Conservation (phyloP, 2,888 invertebrate genomes). For the Mythimna vitellina region DNA sequence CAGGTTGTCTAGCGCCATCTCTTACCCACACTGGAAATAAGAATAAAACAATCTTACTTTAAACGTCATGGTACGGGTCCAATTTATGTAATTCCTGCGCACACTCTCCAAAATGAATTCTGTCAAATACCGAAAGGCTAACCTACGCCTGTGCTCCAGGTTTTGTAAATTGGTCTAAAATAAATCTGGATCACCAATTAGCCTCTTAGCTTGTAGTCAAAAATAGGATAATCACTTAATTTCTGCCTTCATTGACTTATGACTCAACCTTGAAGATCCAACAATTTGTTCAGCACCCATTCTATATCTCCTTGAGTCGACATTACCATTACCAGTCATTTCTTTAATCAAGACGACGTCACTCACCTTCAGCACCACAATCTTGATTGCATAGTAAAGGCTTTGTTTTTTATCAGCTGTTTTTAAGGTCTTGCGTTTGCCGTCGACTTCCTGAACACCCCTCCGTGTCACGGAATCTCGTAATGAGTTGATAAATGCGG, state of each 20-base stretch:
- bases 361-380: neutral
- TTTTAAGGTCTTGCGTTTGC: conserved; percentile 3
- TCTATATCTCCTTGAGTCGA: neutral
- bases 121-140: no score
- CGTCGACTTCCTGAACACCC: conserved; percentile 24
- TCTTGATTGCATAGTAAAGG: conserved; percentile 6
- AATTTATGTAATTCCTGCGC: no score
- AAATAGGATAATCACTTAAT: neutral
- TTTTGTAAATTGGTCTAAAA: no score
- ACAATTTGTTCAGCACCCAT: neutral
- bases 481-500: neutral
- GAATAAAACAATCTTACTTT: no score
- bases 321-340: neutral
- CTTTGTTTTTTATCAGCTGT: neutral
- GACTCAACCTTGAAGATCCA: neutral
- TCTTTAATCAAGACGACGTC: neutral
- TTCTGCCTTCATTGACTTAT: neutral
- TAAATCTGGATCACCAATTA: no score
- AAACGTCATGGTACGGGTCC: no score
- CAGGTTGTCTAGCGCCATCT: no score
- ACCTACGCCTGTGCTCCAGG: no score
- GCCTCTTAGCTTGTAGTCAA: no score
- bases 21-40: no score
- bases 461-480: conserved; percentile 15
- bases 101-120: no score